Base-by-base conservation (phyloP, 2,797 vertebrate species). In the Adelosebastes latens region DNA sequence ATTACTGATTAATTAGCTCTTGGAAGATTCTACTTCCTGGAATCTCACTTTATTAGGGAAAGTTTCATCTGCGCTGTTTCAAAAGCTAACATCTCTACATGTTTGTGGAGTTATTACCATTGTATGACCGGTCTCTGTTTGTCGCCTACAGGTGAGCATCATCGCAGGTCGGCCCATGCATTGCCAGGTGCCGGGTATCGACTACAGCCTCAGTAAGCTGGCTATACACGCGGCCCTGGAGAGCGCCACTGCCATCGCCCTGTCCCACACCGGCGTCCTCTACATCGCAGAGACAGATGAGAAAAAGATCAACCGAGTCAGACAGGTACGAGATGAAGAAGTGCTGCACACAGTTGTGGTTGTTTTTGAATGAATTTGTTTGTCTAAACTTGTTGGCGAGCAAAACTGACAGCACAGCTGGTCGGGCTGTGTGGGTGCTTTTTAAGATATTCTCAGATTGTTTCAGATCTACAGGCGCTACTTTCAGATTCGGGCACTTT, bases 201-300 rank as follows among this genome's bases (percentile, higher is more conserved):
- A 99, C 97, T 99, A 99, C 94, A 99, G 98, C 52, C 97, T 99
- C 88, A 99, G 98, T 93, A 99, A 98, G 87, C 96, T 99, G 88
- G 99, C 99, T 78, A 99, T 99, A 88, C 98, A 99, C 80, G 97
- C 98, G 0, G 94, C 94, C 52, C 94, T 99, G 89, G 98, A 99
- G 93, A 99, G 98, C 25, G 98, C 99, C 94, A 99, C 97, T 2
- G 97, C 98, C 93, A 98, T 99, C 39, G 97, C 97, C 80, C 95
- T 99, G 87, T 99, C 99, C 65, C 97, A 99, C 94, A 97, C 96
- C 0, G 98, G 99, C 72, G 94, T 98, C 89, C 97, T 99, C 80
- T 99, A 98, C 92, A 99, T 99, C 90, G 96, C 98, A 1, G 99
- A 99, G 95, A 99, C 98, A 0, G 99, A 99, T 7, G 99, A 99